A percentile compares a stretch with the other conserved stretches of the same genome.
phyloP scores from a whole-genome alignment of 2,888 invertebrate species.

The Pediacus dermestoides region DNA sequence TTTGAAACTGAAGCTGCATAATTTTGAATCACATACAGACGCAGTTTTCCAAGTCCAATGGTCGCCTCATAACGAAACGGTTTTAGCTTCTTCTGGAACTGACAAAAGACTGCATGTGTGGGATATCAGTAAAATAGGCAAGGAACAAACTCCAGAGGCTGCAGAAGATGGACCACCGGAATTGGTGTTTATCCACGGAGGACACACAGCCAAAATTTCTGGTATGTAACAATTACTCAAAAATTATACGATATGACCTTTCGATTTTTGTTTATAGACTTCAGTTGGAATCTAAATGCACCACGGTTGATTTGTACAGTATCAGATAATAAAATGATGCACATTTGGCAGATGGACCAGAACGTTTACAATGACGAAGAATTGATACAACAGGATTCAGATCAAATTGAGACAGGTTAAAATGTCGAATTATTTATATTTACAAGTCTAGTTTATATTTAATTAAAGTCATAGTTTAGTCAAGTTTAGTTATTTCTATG shows the following conservation, averaged over 20 bases:
- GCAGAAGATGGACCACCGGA: conserved; percentile 99
- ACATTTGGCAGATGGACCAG: conserved; percentile 99
- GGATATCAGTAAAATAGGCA: conserved; percentile 99
- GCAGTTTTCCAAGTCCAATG: conserved; percentile 99
- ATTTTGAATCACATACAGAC: conserved; percentile 99
- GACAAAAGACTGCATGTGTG: conserved; percentile 96
- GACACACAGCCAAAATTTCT: conserved; percentile 98
- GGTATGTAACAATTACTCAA: too few species aligned
- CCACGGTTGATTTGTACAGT: conserved; percentile 99
- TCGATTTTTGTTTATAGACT: conserved; percentile 59
- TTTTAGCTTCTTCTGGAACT: conserved; percentile 96
- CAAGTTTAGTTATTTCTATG: too few species aligned
- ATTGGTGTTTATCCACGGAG: conserved; percentile 94
- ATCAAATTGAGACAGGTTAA: too few species aligned
- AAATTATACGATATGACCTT: background rate
- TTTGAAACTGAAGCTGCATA: conserved; percentile 94
- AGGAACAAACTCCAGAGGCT: conserved; percentile 97
- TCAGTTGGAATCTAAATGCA: conserved; percentile 99
- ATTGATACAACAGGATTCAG: conserved; percentile 82
- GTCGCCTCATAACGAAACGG: conserved; percentile 99
- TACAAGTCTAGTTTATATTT: too few species aligned
- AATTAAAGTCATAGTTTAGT: too few species aligned
- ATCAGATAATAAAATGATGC: conserved; percentile 99
- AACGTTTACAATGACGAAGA: conserved; percentile 99
- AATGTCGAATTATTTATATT: too few species aligned